A percentile compares a stretch with the other conserved stretches of the same genome.
Conservation (phyloP, 2,888 invertebrate species). For the Bellardia pandia region DNA sequence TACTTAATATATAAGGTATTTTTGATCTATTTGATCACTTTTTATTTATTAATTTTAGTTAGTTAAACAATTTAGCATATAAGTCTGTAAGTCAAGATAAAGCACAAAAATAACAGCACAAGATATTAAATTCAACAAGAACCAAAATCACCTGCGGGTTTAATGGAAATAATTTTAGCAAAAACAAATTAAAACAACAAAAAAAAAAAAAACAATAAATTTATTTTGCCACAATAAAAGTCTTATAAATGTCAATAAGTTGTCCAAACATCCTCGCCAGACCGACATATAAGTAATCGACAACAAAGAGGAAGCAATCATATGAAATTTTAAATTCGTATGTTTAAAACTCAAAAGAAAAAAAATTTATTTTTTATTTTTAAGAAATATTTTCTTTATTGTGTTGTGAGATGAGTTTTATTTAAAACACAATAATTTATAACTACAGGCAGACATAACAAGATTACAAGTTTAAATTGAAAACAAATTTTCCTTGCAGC, state of each 20-base stretch:
- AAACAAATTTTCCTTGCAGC: not conserved
- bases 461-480: not conserved
- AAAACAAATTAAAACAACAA: not conserved
- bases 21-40: no score
- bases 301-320: slow-evolving; percentile 8
- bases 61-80: no score
- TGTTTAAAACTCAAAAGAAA: not conserved
- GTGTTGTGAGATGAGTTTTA: not conserved
- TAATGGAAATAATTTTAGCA: not conserved
- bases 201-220: slow-evolving; percentile 21
- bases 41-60: no score
- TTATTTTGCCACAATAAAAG: slow-evolving; percentile 14
- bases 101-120: not conserved
- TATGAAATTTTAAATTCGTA: slow-evolving; percentile 1
- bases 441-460: slow-evolving; percentile 1
- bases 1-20: not conserved
- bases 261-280: slow-evolving; percentile 15
- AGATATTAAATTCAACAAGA: slow-evolving; percentile 1
- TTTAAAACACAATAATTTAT: slow-evolving; percentile 6
- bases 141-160: slow-evolving; percentile 47
- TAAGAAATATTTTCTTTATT: not conserved
- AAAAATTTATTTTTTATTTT: not conserved
- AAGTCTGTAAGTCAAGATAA: no score
- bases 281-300: not conserved
- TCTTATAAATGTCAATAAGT: slow-evolving; percentile 48